Percentiles rank a stretch among this genome's conserved stretches.
Evolutionary conservation across 2,888 invertebrate species (phyloP).

Genomic region (Cabera pusaria): DNA sequence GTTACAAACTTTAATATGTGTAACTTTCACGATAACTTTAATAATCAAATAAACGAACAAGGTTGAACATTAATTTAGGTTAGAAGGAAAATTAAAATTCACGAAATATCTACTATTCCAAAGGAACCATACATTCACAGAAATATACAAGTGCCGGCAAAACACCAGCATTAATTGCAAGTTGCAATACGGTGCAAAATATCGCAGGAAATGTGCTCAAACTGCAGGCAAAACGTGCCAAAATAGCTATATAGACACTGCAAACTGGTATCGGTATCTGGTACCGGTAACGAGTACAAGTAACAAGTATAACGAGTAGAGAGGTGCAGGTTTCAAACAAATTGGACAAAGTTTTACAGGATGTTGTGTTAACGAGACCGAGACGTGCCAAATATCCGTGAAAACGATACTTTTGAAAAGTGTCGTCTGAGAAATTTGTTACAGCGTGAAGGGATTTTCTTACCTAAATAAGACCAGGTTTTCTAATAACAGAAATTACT

Average conservation of each 20-base stretch:
- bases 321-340: conserved; percentile 17
- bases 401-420: conserved; percentile 3
- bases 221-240: not conserved
- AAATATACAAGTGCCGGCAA: no score
- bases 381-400: conserved; percentile 11
- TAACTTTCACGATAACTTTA: no score
- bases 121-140: no score
- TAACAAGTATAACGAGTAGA: conserved; percentile 12
- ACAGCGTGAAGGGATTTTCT: no score
- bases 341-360: conserved; percentile 18
- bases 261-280: conserved; percentile 6
- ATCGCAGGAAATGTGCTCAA: no score
- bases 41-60: no score
- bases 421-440: not conserved
- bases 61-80: no score
- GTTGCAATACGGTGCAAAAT: not conserved
- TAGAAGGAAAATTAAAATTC: no score
- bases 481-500: no score
- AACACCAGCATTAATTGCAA: not conserved
- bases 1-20: no score
- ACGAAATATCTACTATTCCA: no score
- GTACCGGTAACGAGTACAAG: not conserved
- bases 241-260: not conserved
- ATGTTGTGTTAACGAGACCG: conserved; percentile 9
- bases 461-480: no score